These are phyloP conservation scores for Ibycter americanus DNA, from an alignment of 2,797 vertebrate species.

Conservation along the genomic window DNA sequence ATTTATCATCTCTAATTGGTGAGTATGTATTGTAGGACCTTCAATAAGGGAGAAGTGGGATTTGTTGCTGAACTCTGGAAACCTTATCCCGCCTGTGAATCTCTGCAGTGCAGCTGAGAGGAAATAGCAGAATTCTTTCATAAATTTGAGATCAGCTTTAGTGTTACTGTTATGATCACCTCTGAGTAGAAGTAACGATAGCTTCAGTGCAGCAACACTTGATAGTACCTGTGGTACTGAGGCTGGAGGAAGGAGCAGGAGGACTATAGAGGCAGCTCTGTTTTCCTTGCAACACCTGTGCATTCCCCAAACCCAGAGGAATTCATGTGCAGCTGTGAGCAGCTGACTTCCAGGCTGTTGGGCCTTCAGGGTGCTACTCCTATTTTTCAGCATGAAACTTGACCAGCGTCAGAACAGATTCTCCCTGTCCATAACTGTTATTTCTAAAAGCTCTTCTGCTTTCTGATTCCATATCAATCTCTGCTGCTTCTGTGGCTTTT, in stretches of 20 bases:
- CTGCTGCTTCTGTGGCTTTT: neutral
- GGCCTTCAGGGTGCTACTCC: neutral
- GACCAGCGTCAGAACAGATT: neutral
- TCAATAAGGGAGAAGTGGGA: neutral
- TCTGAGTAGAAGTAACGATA: neutral
- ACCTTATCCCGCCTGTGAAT: neutral
- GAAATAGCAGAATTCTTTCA: neutral
- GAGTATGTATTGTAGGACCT: neutral
- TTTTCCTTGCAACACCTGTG: neutral
- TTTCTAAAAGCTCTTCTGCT: neutral
- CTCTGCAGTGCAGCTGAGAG: neutral
- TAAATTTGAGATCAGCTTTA: neutral
- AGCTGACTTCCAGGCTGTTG: neutral
- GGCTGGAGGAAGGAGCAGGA: neutral
- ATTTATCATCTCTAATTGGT: neutral
- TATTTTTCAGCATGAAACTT: neutral
- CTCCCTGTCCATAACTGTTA: neutral
- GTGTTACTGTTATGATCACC: neutral
- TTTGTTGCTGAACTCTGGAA: neutral
- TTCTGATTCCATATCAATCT: neutral
- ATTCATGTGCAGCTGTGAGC: neutral
- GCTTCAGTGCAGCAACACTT: neutral
- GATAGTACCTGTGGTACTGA: neutral
- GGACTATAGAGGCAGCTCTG: neutral
- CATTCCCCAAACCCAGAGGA: neutral